These are phyloP conservation scores for Clarias macrocephalus DNA, from an alignment of 2,113 vertebrate species.

Conservation along the genomic window DNA sequence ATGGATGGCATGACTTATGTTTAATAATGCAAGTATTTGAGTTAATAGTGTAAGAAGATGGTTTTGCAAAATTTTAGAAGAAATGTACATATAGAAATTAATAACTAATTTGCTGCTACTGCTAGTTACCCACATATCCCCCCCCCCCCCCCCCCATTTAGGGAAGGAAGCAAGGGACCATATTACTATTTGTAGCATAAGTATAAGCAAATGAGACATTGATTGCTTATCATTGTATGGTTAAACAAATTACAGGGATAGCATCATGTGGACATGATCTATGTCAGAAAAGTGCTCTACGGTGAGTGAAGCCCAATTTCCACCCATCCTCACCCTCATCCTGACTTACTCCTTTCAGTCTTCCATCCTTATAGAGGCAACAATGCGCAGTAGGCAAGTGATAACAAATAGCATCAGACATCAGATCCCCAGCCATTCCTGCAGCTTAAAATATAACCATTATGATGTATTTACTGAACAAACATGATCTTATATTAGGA, in stretches of 20 bases:
- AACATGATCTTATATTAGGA: not conserved
- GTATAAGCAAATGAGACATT: not conserved
- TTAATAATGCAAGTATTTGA: not conserved
- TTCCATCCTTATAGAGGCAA: conserved; percentile 28
- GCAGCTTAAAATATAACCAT: conserved; percentile 19
- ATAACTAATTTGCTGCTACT: not conserved
- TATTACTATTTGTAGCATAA: not conserved
- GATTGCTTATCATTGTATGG: not conserved
- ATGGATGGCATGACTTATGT: not conserved
- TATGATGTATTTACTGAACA: conserved; percentile 27
- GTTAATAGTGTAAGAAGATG: not conserved
- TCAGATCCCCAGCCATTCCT: conserved; percentile 16
- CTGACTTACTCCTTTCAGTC: conserved; percentile 14
- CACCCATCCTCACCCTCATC: not conserved
- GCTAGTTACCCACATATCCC: too few species aligned
- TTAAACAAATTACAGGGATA: not conserved
- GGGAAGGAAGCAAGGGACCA: not conserved
- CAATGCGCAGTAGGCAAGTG: conserved; percentile 9
- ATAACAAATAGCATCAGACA: conserved; percentile 27
- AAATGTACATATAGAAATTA: not conserved
- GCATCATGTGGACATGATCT: not conserved
- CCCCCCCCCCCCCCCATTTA: too few species aligned
- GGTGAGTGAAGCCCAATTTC: not conserved
- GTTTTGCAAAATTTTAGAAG: not conserved
- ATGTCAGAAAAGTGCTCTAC: not conserved